Base-by-base conservation (phyloP, 1,140 invertebrate species). In the Manduca sexta region DNA sequence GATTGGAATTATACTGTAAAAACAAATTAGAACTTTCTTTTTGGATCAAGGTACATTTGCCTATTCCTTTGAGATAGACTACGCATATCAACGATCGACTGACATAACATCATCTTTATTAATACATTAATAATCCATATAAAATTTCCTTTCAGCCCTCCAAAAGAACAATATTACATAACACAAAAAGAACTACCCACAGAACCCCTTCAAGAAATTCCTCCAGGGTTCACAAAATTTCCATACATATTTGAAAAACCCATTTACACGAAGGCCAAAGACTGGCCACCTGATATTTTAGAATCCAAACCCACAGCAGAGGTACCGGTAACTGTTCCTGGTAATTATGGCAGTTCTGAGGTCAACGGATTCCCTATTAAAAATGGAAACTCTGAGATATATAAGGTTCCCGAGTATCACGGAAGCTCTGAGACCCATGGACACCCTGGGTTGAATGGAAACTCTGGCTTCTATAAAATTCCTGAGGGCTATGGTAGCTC, bases 231-330 rank as follows among this genome's bases (percentile, higher is more conserved):
- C 11, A 58, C 72, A 8, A 30, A 50, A 1, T 62, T 64, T 11
- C 75, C 80, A 0, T 81, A 78, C 42, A 72, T 64, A 38, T 74
- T 66, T 17, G 68, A 81, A 33, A 49, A 49, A 16, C 42, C 49
- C 7, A 49, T 55, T 8, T 50, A 58, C 31, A 55, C 51, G 10
- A 51, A 51, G 13, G 37, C 52, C 12, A 65, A 63, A 34, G 39
- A 53, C n/a, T 68, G 60, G 52, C 52, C 62, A 15, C 59, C 57
- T 46, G 31, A 55, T n/a, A 40, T 45, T 4, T 16, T 73, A 11
- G 74, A 77, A 11, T 66, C 71, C 1, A 71, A 58, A 34, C 77
- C 76, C 0, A 84, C 77, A 1, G 63, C 66, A 1, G 62, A 75
- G 31, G 46, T 53, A 0, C 72, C 78, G 0, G 56, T 69, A 3